Evolutionary conservation across 2,888 invertebrate genomes (phyloP).

Genomic region (Suillia variegata): DNA sequence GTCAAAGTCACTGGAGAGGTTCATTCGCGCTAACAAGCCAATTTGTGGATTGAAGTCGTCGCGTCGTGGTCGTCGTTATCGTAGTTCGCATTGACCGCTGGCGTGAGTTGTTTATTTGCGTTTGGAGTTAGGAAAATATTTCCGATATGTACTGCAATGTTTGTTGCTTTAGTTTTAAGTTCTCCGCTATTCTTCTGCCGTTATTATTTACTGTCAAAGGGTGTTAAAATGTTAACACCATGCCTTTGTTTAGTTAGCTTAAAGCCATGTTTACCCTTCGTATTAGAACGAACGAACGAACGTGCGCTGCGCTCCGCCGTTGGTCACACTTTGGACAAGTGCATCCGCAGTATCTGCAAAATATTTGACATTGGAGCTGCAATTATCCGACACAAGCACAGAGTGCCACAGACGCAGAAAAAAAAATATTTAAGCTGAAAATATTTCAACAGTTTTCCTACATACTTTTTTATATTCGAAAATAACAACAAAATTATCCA

Average conservation of each 20-base stretch:
- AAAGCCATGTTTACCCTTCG: conserved; percentile 24
- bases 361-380: no score
- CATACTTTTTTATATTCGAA: no score
- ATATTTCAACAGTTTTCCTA: no score
- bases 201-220: conserved; percentile 29
- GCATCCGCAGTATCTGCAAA: neutral
- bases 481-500: no score
- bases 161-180: conserved; percentile 7
- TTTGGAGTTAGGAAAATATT: conserved; percentile 23
- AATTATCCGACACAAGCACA: no score
- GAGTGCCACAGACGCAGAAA: no score
- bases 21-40: no score
- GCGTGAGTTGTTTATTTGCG: conserved; percentile 8
- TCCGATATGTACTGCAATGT: conserved; percentile 5
- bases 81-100: neutral
- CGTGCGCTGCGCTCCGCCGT: neutral
- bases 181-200: conserved; percentile 22
- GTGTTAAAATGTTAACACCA: conserved; percentile 35
- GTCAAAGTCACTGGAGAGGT: no score
- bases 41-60: no score
- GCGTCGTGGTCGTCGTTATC: neutral
- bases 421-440: no score
- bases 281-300: conserved; percentile 23
- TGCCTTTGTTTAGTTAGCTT: conserved; percentile 36
- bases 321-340: no score